These are phyloP conservation scores for Caenorhabditis brenneri DNA, from an alignment of 1,140 invertebrate genomes.

Conservation along the genomic window DNA sequence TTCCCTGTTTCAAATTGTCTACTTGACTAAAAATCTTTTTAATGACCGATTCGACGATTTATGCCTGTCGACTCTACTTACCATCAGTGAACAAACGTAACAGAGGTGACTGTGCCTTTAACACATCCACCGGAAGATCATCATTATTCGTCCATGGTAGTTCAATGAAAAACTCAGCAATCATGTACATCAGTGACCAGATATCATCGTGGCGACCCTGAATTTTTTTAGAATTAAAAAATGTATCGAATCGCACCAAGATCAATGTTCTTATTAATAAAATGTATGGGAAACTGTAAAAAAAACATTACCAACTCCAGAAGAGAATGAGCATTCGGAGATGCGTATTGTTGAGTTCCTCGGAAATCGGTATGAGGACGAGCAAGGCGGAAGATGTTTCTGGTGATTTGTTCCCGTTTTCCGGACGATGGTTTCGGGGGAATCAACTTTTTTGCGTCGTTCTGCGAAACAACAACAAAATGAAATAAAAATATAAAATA, in stretches of 20 bases:
- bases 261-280: too few relatives aligned
- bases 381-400: neutral
- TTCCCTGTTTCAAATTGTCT: too few relatives aligned
- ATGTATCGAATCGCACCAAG: too few relatives aligned
- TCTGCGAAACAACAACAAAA: too few relatives aligned
- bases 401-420: too few relatives aligned
- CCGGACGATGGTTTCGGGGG: too few relatives aligned
- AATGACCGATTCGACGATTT: too few relatives aligned
- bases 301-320: neutral
- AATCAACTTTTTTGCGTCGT: too few relatives aligned
- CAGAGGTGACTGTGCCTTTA: neutral
- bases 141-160: slow-evolving; percentile 2
- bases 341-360: slow-evolving; percentile 15
- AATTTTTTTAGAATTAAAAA: too few relatives aligned
- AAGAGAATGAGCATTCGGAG: slow-evolving; percentile 13
- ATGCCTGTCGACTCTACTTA: too few relatives aligned
- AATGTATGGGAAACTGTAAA: neutral
- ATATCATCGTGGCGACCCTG: slow-evolving; percentile 21
- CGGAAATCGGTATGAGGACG: neutral
- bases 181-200: slow-evolving; percentile 23
- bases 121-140: neutral
- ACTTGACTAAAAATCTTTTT: too few relatives aligned
- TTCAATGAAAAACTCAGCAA: slow-evolving; percentile 1
- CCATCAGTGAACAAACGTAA: neutral
- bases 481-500: too few relatives aligned